Conservation (phyloP, 2,797 vertebrate species). For the Gadopsis marmoratus region DNA sequence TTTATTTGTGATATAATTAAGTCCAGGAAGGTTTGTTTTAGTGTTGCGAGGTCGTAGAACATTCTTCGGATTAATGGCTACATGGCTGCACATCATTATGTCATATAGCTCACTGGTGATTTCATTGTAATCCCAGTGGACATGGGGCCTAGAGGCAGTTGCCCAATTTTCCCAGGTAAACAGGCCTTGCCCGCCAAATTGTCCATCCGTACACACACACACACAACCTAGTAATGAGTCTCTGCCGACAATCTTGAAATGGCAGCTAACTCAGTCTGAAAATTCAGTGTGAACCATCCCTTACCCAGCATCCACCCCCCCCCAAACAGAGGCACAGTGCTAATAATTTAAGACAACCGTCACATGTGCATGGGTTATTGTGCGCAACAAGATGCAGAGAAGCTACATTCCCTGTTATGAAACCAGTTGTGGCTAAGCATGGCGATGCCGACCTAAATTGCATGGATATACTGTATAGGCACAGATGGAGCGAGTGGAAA, state of each 20-base stretch:
- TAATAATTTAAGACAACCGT: slow-evolving; percentile 4
- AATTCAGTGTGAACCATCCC: background rate
- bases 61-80: background rate
- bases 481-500: slow-evolving; percentile 3
- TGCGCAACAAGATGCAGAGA: slow-evolving; percentile 7
- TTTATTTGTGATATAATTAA: background rate
- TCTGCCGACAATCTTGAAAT: background rate
- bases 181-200: background rate
- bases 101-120: background rate
- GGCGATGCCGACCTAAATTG: background rate
- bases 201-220: slow-evolving; percentile 2
- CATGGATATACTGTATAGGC: background rate
- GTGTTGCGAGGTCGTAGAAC: too few species aligned
- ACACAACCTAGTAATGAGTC: background rate
- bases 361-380: background rate
- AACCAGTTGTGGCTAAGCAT: slow-evolving; percentile 24
- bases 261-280: background rate
- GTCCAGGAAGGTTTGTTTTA: background rate
- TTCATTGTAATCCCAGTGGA: background rate
- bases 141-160: background rate
- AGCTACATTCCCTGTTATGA: background rate
- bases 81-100: background rate
- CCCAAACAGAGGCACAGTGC: too few species aligned
- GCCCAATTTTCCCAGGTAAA: background rate
- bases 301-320: background rate